Percentiles rank a stretch among this genome's conserved stretches.
phyloP scores from a whole-genome alignment of 2,113 vertebrate genomes.

The Propithecus coquereli region DNA sequence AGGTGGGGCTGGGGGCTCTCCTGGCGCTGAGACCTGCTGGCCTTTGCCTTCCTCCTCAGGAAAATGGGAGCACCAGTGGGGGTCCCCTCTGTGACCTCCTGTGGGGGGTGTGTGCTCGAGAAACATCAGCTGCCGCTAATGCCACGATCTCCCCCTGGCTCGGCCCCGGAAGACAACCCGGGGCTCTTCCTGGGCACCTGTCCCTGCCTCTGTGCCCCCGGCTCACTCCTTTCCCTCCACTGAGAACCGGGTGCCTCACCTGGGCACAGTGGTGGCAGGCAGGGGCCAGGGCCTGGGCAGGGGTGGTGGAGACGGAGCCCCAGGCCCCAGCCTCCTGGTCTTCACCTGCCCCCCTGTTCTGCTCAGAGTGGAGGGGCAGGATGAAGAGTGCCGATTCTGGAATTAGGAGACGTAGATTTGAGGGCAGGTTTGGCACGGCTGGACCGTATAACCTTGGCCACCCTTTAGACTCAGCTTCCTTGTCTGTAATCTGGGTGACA shows the following conservation, averaged over 20 bases:
- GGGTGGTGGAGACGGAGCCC: not conserved
- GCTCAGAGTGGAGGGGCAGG: not conserved
- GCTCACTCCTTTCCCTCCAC: not conserved
- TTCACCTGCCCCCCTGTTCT: not conserved
- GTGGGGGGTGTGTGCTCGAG: accelerated
- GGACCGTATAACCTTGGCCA: accelerated
- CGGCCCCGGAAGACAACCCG: not conserved
- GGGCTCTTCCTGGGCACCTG: not conserved
- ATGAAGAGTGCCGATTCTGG: not conserved
- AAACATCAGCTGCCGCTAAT: no score
- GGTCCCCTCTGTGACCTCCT: accelerated
- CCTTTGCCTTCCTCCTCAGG: not conserved
- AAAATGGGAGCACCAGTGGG: accelerated
- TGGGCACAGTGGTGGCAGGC: not conserved
- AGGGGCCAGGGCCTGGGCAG: not conserved
- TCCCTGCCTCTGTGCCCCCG: no score
- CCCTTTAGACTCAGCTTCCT: not conserved
- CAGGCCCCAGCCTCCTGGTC: no score
- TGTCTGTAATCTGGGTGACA: not conserved
- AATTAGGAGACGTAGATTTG: not conserved
- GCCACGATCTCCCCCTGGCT: accelerated
- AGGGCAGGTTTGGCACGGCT: not conserved
- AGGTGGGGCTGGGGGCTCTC: accelerated
- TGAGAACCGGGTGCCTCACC: not conserved
- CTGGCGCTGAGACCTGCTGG: not conserved